phyloP scores from a whole-genome alignment of 2,888 invertebrate genomes.

The Mesochorus sp. region DNA sequence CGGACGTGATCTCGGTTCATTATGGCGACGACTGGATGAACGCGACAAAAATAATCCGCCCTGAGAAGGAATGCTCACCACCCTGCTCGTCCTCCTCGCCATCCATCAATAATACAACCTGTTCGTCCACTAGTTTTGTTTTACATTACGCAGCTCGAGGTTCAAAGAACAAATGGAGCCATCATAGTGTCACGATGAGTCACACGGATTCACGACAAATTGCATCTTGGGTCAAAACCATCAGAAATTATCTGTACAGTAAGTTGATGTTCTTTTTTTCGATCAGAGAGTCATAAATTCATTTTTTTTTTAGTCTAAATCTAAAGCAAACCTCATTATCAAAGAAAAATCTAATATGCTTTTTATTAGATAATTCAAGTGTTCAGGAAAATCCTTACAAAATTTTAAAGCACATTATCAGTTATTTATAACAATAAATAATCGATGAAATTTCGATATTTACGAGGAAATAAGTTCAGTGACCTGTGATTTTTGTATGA shows the following conservation, averaged over 20 bases:
- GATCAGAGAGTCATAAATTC: background rate
- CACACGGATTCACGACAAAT: conserved; percentile 85
- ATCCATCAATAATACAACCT: conserved; percentile 41
- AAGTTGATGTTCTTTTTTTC: no score
- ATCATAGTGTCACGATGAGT: conserved; percentile 84
- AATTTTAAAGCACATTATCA: no score
- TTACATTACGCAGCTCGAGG: conserved; percentile 86
- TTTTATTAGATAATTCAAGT: no score
- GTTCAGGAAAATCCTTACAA: no score
- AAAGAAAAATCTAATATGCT: no score
- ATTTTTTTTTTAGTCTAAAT: no score
- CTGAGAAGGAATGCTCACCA: conserved; percentile 69
- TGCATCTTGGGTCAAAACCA: conserved; percentile 85
- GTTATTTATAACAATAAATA: no score
- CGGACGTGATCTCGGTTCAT: conserved; percentile 84
- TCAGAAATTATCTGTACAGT: conserved; percentile 84
- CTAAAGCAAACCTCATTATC: no score
- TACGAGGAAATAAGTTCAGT: no score
- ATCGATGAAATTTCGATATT: no score
- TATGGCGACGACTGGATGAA: conserved; percentile 81
- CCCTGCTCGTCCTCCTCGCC: conserved; percentile 68
- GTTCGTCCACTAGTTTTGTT: conserved; percentile 83
- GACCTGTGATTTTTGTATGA: no score
- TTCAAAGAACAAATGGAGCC: conserved; percentile 85
- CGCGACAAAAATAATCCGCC: conserved; percentile 77